Evolutionary conservation across 2,888 invertebrate genomes (phyloP).

Genomic region (Antitype chi): DNA sequence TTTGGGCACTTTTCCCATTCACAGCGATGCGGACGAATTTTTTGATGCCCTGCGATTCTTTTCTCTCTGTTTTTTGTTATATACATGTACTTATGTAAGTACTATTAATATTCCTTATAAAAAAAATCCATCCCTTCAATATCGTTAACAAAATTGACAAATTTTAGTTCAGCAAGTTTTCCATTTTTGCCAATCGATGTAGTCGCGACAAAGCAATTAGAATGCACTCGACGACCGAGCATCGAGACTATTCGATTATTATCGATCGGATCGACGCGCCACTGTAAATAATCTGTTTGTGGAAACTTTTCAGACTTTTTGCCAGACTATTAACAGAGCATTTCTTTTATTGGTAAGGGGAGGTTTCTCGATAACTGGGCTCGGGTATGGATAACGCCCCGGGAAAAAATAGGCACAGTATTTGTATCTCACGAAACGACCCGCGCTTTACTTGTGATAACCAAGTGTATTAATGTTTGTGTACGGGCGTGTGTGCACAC

Average conservation of each 20-base stretch:
- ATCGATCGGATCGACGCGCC: slow-evolving; percentile 38
- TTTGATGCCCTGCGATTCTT: no score
- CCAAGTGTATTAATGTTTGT: background rate
- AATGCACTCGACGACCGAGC: slow-evolving; percentile 47
- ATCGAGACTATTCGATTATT: slow-evolving; percentile 60
- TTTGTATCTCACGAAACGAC: background rate
- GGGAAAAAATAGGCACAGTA: background rate
- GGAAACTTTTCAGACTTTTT: slow-evolving; percentile 40
- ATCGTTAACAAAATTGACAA: background rate
- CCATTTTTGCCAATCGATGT: slow-evolving; percentile 39
- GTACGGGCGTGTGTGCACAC: background rate
- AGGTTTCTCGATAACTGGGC: slow-evolving; percentile 16
- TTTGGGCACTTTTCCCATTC: no score
- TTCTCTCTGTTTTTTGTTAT: no score
- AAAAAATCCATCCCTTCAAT: background rate
- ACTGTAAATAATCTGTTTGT: slow-evolving; percentile 50
- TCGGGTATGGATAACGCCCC: background rate
- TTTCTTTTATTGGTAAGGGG: slow-evolving; percentile 6
- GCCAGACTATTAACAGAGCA: slow-evolving; percentile 7
- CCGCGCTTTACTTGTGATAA: background rate
- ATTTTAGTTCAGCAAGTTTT: background rate
- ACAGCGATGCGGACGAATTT: no score
- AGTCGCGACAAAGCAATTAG: slow-evolving; percentile 45
- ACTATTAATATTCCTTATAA: no score
- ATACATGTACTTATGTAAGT: no score